phyloP scores from a whole-genome alignment of 2,888 invertebrate species.

The Dasysyrphus tricinctus region DNA sequence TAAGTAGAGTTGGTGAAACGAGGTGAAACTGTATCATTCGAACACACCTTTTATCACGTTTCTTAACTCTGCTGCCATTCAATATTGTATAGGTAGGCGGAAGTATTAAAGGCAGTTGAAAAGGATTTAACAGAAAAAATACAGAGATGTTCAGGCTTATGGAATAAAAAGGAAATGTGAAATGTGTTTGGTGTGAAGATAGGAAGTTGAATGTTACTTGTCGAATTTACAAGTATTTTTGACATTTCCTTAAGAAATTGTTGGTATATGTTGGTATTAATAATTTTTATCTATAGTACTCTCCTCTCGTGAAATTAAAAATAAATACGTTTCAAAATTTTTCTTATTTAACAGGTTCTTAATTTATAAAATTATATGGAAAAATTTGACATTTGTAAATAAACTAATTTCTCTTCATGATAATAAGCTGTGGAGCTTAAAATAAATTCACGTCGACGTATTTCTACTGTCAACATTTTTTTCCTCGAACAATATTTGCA shows the following conservation, averaged over 20 bases:
- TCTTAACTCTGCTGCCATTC: background rate
- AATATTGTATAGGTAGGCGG: conserved; percentile 7
- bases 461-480: too few species aligned
- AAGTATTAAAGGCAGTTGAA: conserved; percentile 21
- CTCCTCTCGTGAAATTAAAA: too few species aligned
- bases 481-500: too few species aligned
- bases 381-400: too few species aligned
- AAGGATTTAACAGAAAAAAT: background rate
- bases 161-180: background rate
- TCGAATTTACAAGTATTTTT: background rate
- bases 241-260: background rate
- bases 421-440: too few species aligned
- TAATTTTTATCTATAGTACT: too few species aligned
- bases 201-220: background rate
- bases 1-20: conserved; percentile 9
- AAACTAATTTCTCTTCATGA: too few species aligned
- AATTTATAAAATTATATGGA: too few species aligned
- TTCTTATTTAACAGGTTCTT: too few species aligned
- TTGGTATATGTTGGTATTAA: too few species aligned
- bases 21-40: conserved; percentile 30
- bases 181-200: background rate
- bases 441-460: too few species aligned
- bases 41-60: conserved; percentile 32
- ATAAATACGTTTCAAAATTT: too few species aligned
- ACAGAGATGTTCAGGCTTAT: background rate